A percentile compares a stretch with the other conserved stretches of the same genome.
Evolutionary conservation across 2,888 invertebrate genomes (phyloP).

Genomic region (Rhogogaster chlorosoma): DNA sequence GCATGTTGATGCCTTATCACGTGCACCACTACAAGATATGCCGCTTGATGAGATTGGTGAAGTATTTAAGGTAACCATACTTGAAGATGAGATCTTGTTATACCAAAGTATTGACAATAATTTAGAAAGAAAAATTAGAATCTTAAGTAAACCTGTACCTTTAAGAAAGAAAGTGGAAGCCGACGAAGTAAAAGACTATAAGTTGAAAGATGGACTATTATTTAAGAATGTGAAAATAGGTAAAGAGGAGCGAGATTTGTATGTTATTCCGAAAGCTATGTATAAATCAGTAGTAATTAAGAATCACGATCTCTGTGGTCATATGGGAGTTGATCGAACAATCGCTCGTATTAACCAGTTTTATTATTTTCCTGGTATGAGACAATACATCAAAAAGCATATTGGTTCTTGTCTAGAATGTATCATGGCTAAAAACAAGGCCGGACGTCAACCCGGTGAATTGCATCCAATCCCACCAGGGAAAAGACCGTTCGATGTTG

Average conservation of each 20-base stretch:
- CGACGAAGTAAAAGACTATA: neutral
- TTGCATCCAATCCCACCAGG: constrained; percentile 63
- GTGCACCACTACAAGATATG: constrained; percentile 56
- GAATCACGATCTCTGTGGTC: constrained; percentile 59
- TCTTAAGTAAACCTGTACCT: no score
- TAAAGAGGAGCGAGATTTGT: no score
- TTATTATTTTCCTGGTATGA: constrained; percentile 61
- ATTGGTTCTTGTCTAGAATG: constrained; percentile 62
- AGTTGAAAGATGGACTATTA: no score
- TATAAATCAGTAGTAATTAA: constrained; percentile 52
- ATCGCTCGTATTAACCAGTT: constrained; percentile 49
- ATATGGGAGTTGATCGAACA: constrained; percentile 59
- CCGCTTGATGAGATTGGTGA: constrained; percentile 53
- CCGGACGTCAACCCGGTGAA: constrained; percentile 58
- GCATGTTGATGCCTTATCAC: constrained; percentile 61
- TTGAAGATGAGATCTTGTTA: neutral
- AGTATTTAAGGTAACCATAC: neutral
- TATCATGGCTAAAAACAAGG: constrained; percentile 56
- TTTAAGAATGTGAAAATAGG: no score
- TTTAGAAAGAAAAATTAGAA: constrained; percentile 49
- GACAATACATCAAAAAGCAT: constrained; percentile 58
- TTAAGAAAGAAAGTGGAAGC: no score
- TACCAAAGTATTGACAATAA: constrained; percentile 25
- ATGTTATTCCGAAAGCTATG: constrained; percentile 52
- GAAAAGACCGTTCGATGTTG: constrained; percentile 59